phyloP scores from a whole-genome alignment of 1,140 invertebrate genomes.

The Globodera rostochiensis region DNA sequence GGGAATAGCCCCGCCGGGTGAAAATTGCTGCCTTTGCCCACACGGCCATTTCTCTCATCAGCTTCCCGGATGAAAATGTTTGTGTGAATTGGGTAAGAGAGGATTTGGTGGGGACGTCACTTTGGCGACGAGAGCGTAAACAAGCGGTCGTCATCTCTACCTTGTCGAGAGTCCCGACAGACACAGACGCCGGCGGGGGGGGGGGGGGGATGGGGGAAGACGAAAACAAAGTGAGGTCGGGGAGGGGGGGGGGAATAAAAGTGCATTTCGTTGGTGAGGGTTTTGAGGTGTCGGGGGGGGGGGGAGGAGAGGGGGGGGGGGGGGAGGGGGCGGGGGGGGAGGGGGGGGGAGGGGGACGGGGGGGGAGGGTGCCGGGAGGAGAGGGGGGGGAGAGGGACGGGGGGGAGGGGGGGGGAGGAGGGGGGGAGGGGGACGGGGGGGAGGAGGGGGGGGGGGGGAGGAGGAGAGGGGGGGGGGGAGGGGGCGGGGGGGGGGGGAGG shows the following conservation, averaged over 20 bases:
- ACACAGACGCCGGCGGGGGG: constrained; percentile 7
- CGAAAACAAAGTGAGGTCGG: constrained; percentile 17
- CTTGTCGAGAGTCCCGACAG: constrained; percentile 3
- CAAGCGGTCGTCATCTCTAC: background rate
- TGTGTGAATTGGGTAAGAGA: constrained; percentile 3
- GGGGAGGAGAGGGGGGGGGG: background rate
- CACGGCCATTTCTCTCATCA: background rate
- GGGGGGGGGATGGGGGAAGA: background rate
- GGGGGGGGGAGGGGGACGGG: too few species aligned
- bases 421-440: background rate
- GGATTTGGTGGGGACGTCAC: background rate
- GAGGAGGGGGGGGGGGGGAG: too few species aligned
- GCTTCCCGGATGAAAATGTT: constrained; percentile 1
- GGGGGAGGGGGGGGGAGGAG: too few species aligned
- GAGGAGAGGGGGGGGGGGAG: background rate
- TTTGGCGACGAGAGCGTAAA: constrained; percentile 14
- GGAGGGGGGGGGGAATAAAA: background rate
- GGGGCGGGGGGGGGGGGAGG: too few species aligned
- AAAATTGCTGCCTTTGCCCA: background rate
- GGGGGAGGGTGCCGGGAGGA: background rate
- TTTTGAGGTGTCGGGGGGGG: too few species aligned
- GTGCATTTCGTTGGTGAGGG: too few species aligned
- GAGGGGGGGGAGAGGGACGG: too few species aligned
- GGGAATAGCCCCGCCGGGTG: background rate
- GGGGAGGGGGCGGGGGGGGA: background rate